A percentile compares a stretch with the other conserved stretches of the same genome.
Evolutionary conservation across 2,113 vertebrate genomes (phyloP).

Genomic region (Sylvia atricapilla): DNA sequence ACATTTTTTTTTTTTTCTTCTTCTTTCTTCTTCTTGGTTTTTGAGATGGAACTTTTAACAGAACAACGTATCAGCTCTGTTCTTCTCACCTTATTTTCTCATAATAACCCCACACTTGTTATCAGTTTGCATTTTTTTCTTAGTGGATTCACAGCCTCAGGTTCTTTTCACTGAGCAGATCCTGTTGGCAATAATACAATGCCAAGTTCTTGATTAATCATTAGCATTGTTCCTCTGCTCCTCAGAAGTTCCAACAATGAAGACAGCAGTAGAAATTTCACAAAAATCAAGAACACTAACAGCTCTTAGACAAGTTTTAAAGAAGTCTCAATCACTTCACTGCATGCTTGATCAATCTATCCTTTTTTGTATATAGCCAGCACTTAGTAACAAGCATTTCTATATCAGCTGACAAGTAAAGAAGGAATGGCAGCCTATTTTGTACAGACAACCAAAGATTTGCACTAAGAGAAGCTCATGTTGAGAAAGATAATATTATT

Average conservation of each 20-base stretch:
- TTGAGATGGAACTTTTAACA: not conserved
- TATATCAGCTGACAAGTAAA: not conserved
- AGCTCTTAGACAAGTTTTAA: not conserved
- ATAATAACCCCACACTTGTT: not conserved
- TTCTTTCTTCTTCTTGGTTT: not conserved
- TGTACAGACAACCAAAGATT: not conserved
- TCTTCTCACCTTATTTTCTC: not conserved
- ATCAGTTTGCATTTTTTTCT: not conserved
- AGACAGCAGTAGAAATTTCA: not conserved
- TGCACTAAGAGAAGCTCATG: not conserved
- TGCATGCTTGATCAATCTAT: not conserved
- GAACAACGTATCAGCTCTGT: not conserved
- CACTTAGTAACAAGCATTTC: not conserved
- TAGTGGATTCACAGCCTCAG: not conserved
- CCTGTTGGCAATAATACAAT: not conserved
- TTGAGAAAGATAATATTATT: not conserved
- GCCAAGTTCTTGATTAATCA: not conserved
- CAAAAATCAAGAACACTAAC: not conserved
- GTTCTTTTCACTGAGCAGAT: not conserved
- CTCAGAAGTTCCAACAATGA: not conserved
- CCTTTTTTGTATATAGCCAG: not conserved
- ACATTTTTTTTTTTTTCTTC: not conserved
- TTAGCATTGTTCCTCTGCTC: not conserved
- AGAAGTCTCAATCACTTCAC: not conserved
- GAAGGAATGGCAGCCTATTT: not conserved